Conservation (phyloP, 30 jellyfish, hydroid and myxozoan genomes). For the Turritopsis rubra region DNA sequence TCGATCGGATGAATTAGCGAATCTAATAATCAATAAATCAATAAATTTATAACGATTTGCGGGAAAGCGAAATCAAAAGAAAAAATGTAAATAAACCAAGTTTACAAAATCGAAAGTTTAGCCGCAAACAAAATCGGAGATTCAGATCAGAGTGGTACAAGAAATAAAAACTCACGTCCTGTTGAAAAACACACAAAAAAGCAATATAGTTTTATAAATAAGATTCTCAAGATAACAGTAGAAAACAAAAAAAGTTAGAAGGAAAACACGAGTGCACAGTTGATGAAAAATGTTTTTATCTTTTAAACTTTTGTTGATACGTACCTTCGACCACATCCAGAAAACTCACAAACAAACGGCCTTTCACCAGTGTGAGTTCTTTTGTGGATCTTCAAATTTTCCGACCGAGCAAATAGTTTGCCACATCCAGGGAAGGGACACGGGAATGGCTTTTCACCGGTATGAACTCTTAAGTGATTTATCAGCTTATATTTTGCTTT, state of each 20-base stretch:
- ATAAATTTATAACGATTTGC: not conserved
- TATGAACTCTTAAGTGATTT: conserved; percentile 89
- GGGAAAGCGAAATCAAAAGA: not conserved
- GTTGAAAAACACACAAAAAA: not conserved
- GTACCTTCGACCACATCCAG: conserved; percentile 84
- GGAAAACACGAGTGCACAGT: not conserved
- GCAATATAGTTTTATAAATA: not conserved
- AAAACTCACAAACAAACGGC: conserved; percentile 79
- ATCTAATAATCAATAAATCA: conserved; percentile 31
- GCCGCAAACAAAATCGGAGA: not conserved
- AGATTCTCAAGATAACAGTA: not conserved
- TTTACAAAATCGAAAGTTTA: not conserved
- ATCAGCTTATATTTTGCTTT: conserved; percentile 93
- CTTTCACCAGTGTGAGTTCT: conserved; percentile 96
- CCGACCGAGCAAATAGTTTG: conserved; percentile 94
- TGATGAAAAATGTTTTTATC: not conserved
- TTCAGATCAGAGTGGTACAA: not conserved
- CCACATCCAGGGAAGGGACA: conserved; percentile 99
- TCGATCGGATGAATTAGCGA: conserved; percentile 97
- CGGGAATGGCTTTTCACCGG: conserved; percentile 99
- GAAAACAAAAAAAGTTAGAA: not conserved
- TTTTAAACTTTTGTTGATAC: not conserved
- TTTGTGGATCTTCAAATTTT: conserved; percentile 89
- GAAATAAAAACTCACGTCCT: not conserved
- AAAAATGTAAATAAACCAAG: not conserved